These are phyloP conservation scores for Byasa hedistus DNA, from an alignment of 2,888 invertebrate species.

Conservation along the genomic window DNA sequence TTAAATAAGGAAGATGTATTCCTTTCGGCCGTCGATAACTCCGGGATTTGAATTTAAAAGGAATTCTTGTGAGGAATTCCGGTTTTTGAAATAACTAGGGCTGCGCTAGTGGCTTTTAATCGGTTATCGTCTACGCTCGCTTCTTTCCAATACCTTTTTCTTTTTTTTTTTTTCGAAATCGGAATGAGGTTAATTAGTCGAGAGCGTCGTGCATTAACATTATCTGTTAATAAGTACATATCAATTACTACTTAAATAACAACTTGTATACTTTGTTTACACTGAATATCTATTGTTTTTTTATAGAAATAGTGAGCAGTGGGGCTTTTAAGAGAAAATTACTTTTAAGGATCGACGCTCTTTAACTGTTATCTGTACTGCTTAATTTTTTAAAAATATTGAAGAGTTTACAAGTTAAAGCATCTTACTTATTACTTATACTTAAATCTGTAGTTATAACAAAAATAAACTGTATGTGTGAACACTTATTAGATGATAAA, in stretches of 20 bases:
- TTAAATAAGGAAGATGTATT: conserved; percentile 80
- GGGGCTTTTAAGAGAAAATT: no score
- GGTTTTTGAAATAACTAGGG: conserved; percentile 55
- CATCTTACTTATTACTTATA: no score
- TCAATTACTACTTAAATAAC: conserved; percentile 13
- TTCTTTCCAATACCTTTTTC: conserved; percentile 33
- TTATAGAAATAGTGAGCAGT: no score
- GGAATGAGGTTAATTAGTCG: conserved; percentile 9
- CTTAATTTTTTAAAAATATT: no score
- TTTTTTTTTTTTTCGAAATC: conserved; percentile 22
- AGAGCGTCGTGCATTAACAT: conserved; percentile 15
- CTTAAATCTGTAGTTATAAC: no score
- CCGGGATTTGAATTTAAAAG: conserved; percentile 62
- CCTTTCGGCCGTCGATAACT: conserved; percentile 72
- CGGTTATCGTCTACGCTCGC: conserved; percentile 18
- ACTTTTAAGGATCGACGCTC: no score
- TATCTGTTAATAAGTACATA: conserved; percentile 20
- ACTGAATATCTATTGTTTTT: no score
- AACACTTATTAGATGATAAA: no score
- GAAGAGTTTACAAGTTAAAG: no score
- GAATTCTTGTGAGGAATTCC: conserved; percentile 64
- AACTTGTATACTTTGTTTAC: neutral
- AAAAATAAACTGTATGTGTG: no score
- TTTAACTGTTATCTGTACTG: no score
- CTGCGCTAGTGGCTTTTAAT: conserved; percentile 38